These are phyloP conservation scores for Sussaba pulchella DNA, from an alignment of 2,888 invertebrate genomes.

Conservation along the genomic window DNA sequence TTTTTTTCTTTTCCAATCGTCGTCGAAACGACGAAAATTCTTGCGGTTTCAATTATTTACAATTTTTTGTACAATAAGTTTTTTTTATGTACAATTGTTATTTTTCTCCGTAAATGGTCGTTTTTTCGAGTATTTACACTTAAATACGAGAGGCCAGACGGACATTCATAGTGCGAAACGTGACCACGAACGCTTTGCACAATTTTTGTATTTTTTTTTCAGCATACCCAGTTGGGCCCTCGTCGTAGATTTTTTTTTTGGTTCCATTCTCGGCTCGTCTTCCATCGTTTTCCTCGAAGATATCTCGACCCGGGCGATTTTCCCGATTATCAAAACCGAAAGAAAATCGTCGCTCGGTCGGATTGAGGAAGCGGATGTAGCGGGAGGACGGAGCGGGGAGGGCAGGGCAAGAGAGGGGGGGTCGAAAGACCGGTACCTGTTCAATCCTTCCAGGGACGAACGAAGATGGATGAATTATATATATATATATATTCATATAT, in stretches of 20 bases:
- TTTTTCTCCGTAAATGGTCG: constrained; percentile 50
- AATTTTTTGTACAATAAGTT: constrained; percentile 40
- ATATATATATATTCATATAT: not conserved
- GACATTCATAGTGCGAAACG: constrained; percentile 41
- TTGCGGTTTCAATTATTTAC: constrained; percentile 6
- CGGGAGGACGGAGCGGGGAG: too few species aligned
- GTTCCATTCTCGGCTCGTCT: not conserved
- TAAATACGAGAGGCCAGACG: constrained; percentile 37
- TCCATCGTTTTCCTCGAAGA: constrained; percentile 13
- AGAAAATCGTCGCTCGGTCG: constrained; percentile 2
- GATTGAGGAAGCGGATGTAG: too few species aligned
- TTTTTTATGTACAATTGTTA: constrained; percentile 69
- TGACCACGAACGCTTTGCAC: too few species aligned
- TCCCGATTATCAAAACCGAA: not conserved
- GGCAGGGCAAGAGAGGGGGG: too few species aligned
- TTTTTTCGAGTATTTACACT: constrained; percentile 45
- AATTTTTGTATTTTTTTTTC: too few species aligned
- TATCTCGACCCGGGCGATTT: constrained; percentile 1
- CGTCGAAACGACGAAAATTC: not conserved
- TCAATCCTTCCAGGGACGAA: not conserved
- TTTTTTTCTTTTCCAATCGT: constrained; percentile 15
- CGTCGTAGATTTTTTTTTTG: not conserved
- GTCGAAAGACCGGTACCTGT: too few species aligned
- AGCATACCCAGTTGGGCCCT: too few species aligned
- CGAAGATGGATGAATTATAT: constrained; percentile 15